Evolutionary conservation across 2,113 vertebrate species (phyloP), one percentile per base, ranked within the genome.

Genomic region (Hippocampus mohnikei): DNA sequence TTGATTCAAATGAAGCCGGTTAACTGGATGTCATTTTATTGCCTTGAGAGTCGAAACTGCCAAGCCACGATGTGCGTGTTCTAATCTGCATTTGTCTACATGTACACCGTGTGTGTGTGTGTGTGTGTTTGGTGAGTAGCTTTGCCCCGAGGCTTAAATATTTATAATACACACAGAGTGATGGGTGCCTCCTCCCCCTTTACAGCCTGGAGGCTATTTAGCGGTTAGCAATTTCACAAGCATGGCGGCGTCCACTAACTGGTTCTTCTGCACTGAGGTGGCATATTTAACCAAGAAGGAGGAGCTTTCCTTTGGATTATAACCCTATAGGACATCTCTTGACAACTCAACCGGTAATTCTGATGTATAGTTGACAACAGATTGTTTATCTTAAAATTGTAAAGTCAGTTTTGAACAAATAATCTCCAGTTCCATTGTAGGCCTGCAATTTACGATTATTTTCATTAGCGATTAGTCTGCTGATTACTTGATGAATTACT

Each of bases 201-300:
- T 3, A 40, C 48, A 46, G 64, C 77, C 79, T 70, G 55, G 18
- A 33, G 78, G 74, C 72, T 27, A 13, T 77, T 52, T 42, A 41
- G 64, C 6, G 16, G 66, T 84, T 72, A 64, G 21, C 58, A 73
- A 44, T 40, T 25, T 74, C 70, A 68, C 72, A 46, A 74, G 70
- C 23, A 41, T 73, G 74, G 76, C 25, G 37, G 16, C 69, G 21
- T 77, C 79, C 72, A 65, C 70, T 21, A 76, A 79, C 81, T 80
- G 83, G 70, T 85, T 88, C 75, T 55, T 71, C 80, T 69, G 70
- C 77, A 75, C 62, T n/a, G 8, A 29, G 63, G 29, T 33, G 70
- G 20, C 63, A 69, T 74, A 72, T 86, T 86, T 79, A 77, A 77
- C 29, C 50, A 52, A 11, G 73, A 70, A 85, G 77, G 76, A 73